phyloP scores from a whole-genome alignment of 1,140 invertebrate species.

The Drosophila tani region DNA sequence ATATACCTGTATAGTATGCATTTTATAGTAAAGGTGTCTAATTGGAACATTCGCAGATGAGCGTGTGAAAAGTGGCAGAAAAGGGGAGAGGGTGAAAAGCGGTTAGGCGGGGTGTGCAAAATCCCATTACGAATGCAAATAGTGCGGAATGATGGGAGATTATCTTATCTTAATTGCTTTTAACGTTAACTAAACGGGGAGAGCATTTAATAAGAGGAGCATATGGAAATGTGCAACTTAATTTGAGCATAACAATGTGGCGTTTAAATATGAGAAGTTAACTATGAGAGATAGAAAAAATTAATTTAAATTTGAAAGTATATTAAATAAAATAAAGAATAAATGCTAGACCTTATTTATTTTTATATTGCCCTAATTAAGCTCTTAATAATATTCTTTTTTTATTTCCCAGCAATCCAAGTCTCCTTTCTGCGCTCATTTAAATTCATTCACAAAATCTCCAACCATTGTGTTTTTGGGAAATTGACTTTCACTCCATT shows the following conservation, averaged over 20 bases:
- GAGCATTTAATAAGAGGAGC: slow-evolving; percentile 31
- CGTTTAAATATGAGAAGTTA: neutral
- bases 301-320: neutral
- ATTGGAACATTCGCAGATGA: slow-evolving; percentile 58
- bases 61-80: slow-evolving; percentile 41
- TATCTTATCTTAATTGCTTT: slow-evolving; percentile 50
- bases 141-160: slow-evolving; percentile 50
- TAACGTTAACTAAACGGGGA: slow-evolving; percentile 26
- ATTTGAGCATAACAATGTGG: neutral
- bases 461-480: neutral
- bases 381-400: too few relatives aligned
- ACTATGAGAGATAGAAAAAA: neutral
- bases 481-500: slow-evolving; percentile 26
- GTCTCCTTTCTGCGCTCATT: neutral
- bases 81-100: neutral
- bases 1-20: neutral
- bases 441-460: slow-evolving; percentile 10
- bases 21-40: slow-evolving; percentile 46
- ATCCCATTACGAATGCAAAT: slow-evolving; percentile 74
- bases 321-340: neutral
- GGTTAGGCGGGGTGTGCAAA: slow-evolving; percentile 35
- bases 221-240: slow-evolving; percentile 2
- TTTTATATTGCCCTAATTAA: too few relatives aligned
- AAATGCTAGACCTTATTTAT: too few relatives aligned
- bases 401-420: too few relatives aligned